Base-by-base conservation (phyloP, 2,797 vertebrate genomes). In the Eulemur rubriventer region DNA sequence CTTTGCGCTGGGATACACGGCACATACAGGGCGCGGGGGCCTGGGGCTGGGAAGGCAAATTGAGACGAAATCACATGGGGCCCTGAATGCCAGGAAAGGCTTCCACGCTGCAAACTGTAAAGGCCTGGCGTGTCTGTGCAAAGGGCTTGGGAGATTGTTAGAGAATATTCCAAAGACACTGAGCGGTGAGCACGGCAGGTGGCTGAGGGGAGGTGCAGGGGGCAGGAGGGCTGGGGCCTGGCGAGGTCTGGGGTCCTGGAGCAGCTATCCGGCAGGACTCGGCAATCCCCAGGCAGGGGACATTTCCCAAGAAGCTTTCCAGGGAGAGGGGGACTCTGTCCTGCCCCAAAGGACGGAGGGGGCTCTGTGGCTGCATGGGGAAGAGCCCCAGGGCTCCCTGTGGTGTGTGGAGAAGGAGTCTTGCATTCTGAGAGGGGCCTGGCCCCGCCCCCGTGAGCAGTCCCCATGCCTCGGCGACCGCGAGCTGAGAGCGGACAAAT, bases 321-420 rank as follows among this genome's bases (percentile, higher is more conserved):
- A 3, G 67, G 24, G 28, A 38, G 70, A 67, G 17, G 20, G 59
- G 30, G 41, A 61, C 3, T n/a, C 52, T 10, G 35, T 35, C 46
- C 28, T 13, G 48, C 46, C 35, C 48, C 3, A 3, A 2, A 8
- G 46, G 38, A 35, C 33, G 4, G n/a, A 59, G 9, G 38, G 24
- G 30, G 50, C 7, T 22, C 38, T 24, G 46, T 52, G 38, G 35
- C 70, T 22, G 7, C 16, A 9, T 0, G 17, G 4, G 57, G 13
- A 14, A 38, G 22, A 63, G 33, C 12, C 7, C 22, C 1, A 0
- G 48, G 38, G 4, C 12, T 5, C 75, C 24, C n/a, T 13, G 0
- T 41, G 17, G 17, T 35, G 9, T 69, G 38, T 26, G 28, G 8
- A 24, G 11, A 20, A 28, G 67, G 4, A 59, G 11, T 22, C 16